phyloP scores from a whole-genome alignment of 2,888 invertebrate genomes.

The Synanthedon tipuliformis region DNA sequence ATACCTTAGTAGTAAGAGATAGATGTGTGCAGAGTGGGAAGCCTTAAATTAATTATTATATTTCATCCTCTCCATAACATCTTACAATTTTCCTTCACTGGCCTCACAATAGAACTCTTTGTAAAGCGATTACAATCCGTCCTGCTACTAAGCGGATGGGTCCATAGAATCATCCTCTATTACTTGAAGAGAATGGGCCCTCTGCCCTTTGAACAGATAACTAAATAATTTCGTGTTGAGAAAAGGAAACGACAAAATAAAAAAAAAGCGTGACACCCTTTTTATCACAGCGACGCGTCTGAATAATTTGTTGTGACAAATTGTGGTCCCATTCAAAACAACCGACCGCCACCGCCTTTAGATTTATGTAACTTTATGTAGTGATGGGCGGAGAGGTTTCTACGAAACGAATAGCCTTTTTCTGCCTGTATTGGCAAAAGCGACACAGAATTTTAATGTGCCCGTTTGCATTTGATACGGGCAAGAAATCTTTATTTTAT shows the following conservation, averaged over 20 bases:
- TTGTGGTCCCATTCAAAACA: constrained; percentile 46
- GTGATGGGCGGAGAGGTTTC: background rate
- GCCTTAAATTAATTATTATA: no score
- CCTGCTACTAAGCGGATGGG: no score
- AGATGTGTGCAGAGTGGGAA: no score
- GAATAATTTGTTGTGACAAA: constrained; percentile 56
- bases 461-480: constrained; percentile 1
- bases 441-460: constrained; percentile 1
- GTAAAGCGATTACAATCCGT: no score
- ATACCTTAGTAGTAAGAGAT: no score
- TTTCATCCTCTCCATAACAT: no score
- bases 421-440: constrained; percentile 15
- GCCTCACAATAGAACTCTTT: no score
- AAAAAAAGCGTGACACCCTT: constrained; percentile 31
- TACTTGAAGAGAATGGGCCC: no score
- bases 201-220: constrained; percentile 7
- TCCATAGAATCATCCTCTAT: no score
- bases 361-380: constrained; percentile 27
- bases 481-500: no score
- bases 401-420: constrained; percentile 12
- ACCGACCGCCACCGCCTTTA: constrained; percentile 24
- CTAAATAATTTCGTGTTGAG: constrained; percentile 21
- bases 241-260: constrained; percentile 2
- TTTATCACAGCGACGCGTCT: constrained; percentile 34
- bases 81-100: no score